phyloP scores from a whole-genome alignment of 2,888 invertebrate species.

The Drosophila maculinotata region DNA sequence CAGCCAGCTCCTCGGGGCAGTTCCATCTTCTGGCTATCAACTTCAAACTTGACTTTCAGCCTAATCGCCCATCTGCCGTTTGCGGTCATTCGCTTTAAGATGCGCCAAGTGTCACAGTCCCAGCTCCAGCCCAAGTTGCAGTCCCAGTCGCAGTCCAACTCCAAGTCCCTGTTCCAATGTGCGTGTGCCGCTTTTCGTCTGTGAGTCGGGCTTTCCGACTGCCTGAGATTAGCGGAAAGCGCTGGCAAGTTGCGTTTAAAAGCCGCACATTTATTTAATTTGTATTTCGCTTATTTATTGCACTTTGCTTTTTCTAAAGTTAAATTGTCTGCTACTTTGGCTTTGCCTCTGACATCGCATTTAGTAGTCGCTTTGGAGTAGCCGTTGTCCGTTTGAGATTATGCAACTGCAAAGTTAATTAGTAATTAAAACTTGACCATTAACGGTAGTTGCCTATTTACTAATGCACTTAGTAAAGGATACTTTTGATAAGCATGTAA shows the following conservation, averaged over 20 bases:
- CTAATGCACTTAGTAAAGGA: slow-evolving; percentile 19
- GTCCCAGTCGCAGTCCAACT: slow-evolving; percentile 21
- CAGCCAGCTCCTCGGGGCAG: slow-evolving; percentile 16
- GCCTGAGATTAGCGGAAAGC: slow-evolving; percentile 63
- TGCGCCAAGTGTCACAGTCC: slow-evolving; percentile 69
- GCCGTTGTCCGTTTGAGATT: slow-evolving; percentile 51
- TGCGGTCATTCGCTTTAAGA: slow-evolving; percentile 65
- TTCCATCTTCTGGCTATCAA: slow-evolving; percentile 51
- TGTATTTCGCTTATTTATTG: slow-evolving; percentile 58
- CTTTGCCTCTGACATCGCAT: slow-evolving; percentile 29
- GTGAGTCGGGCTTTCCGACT: slow-evolving; percentile 19
- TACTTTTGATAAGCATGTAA: slow-evolving; percentile 45
- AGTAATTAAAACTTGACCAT: slow-evolving; percentile 71
- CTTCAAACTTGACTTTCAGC: slow-evolving; percentile 58
- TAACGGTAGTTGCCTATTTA: slow-evolving; percentile 43
- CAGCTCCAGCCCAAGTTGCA: slow-evolving; percentile 2
- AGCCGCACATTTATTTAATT: slow-evolving; percentile 79
- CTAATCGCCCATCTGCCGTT: slow-evolving; percentile 70
- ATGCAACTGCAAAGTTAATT: slow-evolving; percentile 63
- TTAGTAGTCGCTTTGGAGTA: slow-evolving; percentile 20
- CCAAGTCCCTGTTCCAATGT: slow-evolving; percentile 31
- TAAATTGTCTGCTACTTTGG: slow-evolving; percentile 58
- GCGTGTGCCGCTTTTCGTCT: slow-evolving; percentile 21
- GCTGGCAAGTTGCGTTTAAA: slow-evolving; percentile 67
- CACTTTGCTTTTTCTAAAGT: slow-evolving; percentile 43